Evolutionary conservation across 2,113 vertebrate genomes (phyloP).

Genomic region (Rattus rattus): DNA sequence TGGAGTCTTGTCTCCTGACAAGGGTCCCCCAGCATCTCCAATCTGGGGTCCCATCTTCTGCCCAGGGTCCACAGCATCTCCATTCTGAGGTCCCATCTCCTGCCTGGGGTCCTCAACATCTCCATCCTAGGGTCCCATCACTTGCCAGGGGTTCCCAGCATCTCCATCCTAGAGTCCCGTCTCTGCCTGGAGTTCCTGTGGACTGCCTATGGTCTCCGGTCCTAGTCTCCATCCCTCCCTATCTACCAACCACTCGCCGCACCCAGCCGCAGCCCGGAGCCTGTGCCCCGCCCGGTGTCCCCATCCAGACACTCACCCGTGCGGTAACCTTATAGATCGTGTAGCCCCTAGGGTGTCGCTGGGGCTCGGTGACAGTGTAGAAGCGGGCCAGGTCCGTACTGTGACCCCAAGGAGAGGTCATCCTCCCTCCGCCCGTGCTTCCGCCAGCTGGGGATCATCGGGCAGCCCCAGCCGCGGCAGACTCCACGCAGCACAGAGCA

Average conservation of each 20-base stretch:
- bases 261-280: not conserved
- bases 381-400: constrained; percentile 94
- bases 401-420: constrained; percentile 93
- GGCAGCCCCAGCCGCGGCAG: not conserved
- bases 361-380: constrained; percentile 97
- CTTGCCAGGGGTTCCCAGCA: not conserved
- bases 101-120: not conserved
- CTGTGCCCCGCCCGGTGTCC: not conserved
- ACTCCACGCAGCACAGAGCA: not conserved
- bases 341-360: constrained; percentile 93
- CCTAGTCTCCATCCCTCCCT: not conserved
- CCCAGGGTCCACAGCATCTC: not conserved
- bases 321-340: constrained; percentile 98
- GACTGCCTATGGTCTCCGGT: not conserved
- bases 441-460: constrained; percentile 60
- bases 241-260: not conserved
- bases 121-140: not conserved
- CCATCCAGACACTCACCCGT: constrained; percentile 89
- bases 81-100: not conserved
- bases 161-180: not conserved
- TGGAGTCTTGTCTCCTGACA: not conserved
- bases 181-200: not conserved
- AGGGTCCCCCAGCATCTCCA: not conserved
- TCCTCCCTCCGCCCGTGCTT: constrained; percentile 87
- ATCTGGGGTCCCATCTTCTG: not conserved